Conservation (phyloP, 2,113 vertebrate genomes). For the Butorides virescens region DNA sequence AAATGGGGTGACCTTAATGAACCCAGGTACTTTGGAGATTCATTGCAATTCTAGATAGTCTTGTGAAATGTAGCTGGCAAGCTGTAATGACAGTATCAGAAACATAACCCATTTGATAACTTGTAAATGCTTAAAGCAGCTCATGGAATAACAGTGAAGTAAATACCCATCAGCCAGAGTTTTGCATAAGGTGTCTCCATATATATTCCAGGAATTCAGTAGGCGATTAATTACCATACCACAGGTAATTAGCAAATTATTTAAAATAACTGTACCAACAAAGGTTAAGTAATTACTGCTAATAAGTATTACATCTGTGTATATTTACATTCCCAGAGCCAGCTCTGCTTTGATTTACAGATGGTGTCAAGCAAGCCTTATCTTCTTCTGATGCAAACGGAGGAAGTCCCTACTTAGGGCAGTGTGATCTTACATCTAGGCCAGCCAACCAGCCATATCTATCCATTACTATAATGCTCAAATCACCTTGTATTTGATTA, state of each 20-base stretch:
- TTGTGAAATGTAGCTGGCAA: background rate
- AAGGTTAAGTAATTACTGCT: constrained; percentile 18
- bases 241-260: background rate
- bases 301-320: background rate
- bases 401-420: background rate
- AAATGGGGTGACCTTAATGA: background rate
- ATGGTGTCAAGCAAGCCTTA: background rate
- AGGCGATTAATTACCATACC: background rate
- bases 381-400: background rate
- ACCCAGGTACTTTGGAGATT: background rate
- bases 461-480: background rate
- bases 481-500: background rate
- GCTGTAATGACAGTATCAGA: background rate
- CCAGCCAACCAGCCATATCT: background rate
- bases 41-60: background rate
- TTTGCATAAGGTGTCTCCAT: background rate
- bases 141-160: background rate
- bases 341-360: background rate
- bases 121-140: background rate
- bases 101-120: background rate
- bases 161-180: background rate
- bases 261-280: background rate
- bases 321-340: background rate
- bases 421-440: background rate
- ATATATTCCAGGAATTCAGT: background rate